These are phyloP conservation scores for Pleuronectes platessa DNA, from an alignment of 2,113 vertebrate species.

Conservation along the genomic window DNA sequence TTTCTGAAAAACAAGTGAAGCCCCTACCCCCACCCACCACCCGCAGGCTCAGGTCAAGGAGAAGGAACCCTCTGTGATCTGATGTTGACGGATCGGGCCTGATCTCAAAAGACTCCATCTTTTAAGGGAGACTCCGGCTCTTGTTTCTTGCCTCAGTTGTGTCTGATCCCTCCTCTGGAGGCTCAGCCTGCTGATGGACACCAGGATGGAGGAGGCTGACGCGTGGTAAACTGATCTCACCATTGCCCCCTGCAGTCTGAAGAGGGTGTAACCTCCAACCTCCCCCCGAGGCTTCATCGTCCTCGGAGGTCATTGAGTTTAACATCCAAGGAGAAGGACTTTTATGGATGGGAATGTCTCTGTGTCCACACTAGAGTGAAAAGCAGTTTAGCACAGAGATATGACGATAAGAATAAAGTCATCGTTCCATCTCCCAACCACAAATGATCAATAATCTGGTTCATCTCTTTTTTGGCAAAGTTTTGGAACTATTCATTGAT, in stretches of 20 bases:
- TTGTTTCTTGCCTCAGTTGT: constrained; percentile 14
- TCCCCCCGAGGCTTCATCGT: constrained; percentile 29
- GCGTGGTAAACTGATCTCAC: constrained; percentile 12
- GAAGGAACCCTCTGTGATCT: constrained; percentile 18
- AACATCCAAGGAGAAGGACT: constrained; percentile 6
- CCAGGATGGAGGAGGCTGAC: constrained; percentile 30
- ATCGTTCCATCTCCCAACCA: background rate
- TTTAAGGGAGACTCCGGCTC: constrained; percentile 1
- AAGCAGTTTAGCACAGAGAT: background rate
- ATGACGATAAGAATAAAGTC: background rate
- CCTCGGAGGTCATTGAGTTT: constrained; percentile 73
- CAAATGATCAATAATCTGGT: constrained; percentile 1
- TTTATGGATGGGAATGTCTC: background rate
- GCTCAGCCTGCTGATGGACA: constrained; percentile 23
- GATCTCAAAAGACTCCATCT: constrained; percentile 8
- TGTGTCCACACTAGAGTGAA: constrained; percentile 2
- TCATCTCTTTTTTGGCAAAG: background rate
- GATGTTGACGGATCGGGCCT: constrained; percentile 17
- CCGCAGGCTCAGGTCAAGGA: constrained; percentile 34
- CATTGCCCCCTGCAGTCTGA: constrained; percentile 70
- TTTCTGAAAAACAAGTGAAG: constrained; percentile 15
- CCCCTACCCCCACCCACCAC: background rate
- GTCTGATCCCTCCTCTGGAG: constrained; percentile 37
- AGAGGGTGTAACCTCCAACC: constrained; percentile 60
- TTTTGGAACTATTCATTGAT: background rate